Evolutionary conservation across 2,888 invertebrate genomes (phyloP).

Genomic region (Aphodius sticticus): DNA sequence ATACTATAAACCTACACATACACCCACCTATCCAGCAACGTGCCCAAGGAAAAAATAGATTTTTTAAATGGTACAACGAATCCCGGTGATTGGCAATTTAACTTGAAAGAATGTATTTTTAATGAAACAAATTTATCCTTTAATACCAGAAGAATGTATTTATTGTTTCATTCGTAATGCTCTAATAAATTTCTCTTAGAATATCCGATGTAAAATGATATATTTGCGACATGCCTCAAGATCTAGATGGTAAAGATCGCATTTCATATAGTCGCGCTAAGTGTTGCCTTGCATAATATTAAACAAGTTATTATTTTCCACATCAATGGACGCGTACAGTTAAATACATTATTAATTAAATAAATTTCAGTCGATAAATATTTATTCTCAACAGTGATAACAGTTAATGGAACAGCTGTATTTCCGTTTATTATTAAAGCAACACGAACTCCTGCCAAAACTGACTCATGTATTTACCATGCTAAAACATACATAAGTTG

Average conservation of each 20-base stretch:
- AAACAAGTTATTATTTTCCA: no score
- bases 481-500: constrained; percentile 14
- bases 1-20: background rate
- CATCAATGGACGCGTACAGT: background rate
- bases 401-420: background rate
- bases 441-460: constrained; percentile 19
- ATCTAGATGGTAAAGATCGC: background rate
- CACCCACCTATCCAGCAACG: background rate
- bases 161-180: background rate
- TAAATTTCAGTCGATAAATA: background rate
- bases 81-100: background rate
- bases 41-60: background rate
- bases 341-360: background rate
- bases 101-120: background rate
- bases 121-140: background rate
- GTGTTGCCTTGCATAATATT: background rate
- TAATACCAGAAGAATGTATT: background rate
- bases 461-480: constrained; percentile 21
- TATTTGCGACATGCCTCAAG: background rate
- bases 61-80: background rate
- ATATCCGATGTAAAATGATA: constrained; percentile 4
- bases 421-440: constrained; percentile 11
- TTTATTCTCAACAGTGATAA: background rate
- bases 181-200: background rate
- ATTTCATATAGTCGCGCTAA: background rate